A percentile compares a stretch with the other conserved stretches of the same genome.
Evolutionary conservation across 2,888 invertebrate species (phyloP).

Genomic region (Seladonia tumulorum): DNA sequence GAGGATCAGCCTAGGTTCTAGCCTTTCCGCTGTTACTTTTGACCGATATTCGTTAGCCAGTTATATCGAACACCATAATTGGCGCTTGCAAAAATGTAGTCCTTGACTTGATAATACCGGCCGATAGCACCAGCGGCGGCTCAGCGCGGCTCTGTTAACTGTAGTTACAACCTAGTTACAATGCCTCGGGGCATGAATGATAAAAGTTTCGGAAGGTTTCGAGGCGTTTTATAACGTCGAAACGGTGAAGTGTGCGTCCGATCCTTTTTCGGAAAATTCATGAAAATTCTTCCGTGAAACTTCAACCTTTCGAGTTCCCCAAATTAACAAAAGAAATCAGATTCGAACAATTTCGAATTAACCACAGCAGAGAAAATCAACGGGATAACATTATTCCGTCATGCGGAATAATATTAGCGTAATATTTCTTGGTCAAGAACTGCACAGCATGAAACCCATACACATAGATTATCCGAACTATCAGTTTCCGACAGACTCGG

Average conservation of each 20-base stretch:
- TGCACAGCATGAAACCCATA: not conserved
- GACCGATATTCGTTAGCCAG: constrained; percentile 28
- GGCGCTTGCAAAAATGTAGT: constrained; percentile 55
- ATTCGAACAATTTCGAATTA: not conserved
- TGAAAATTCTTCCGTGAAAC: not conserved
- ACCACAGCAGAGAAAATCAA: not conserved
- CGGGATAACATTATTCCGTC: not conserved
- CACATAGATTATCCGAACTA: not conserved
- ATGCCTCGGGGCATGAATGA: constrained; percentile 34
- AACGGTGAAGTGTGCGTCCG: constrained; percentile 18
- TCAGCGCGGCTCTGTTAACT: constrained; percentile 44
- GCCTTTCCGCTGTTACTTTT: not conserved
- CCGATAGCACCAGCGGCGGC: constrained; percentile 41
- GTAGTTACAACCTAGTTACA: constrained; percentile 60
- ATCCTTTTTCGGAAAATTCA: not conserved
- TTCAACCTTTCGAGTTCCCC: not conserved
- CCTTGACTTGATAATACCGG: constrained; percentile 59
- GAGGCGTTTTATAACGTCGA: constrained; percentile 41
- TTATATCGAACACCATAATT: constrained; percentile 50
- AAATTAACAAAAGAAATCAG: not conserved
- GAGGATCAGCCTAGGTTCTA: not conserved
- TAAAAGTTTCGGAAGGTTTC: constrained; percentile 56
- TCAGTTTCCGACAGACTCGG: constrained; percentile 12
- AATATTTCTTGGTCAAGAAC: not conserved
- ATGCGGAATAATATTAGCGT: not conserved